phyloP scores from a whole-genome alignment of 1,140 invertebrate genomes.

The Planococcus citri region DNA sequence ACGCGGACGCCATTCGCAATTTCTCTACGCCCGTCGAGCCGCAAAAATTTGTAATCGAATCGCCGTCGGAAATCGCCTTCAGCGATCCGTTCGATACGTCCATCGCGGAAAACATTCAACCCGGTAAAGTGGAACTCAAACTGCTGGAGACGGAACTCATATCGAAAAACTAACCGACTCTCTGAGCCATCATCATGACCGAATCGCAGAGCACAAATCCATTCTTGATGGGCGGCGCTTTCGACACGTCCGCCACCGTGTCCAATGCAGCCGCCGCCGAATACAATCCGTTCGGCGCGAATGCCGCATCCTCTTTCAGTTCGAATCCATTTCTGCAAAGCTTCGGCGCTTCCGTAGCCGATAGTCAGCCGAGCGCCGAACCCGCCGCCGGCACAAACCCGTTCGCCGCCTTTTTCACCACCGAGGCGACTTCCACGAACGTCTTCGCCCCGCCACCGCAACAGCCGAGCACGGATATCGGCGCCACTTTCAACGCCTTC shows the following conservation, averaged over 20 bases:
- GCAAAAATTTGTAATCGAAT: slow-evolving; percentile 24
- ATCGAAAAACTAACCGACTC: neutral
- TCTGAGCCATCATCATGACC: neutral
- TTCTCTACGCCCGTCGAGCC: slow-evolving; percentile 28
- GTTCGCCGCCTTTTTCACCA: neutral
- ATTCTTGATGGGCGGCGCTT: neutral
- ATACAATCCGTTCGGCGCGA: neutral
- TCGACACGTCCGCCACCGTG: neutral
- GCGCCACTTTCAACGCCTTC: neutral
- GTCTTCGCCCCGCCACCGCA: neutral
- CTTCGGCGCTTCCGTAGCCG: neutral
- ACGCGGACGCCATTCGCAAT: slow-evolving; percentile 25
- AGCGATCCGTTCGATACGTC: slow-evolving; percentile 76
- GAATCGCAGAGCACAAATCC: slow-evolving; percentile 14
- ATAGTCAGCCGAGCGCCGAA: neutral
- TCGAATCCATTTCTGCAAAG: slow-evolving; percentile 6
- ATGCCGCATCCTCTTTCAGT: neutral
- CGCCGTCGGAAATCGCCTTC: neutral
- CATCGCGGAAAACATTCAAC: slow-evolving; percentile 52
- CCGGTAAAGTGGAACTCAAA: slow-evolving; percentile 60
- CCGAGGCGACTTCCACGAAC: neutral
- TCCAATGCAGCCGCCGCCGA: neutral
- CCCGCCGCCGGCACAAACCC: neutral
- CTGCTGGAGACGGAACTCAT: slow-evolving; percentile 54
- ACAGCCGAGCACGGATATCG: no score